These are phyloP conservation scores for Odontamblyopus rebecca DNA, from an alignment of 2,797 vertebrate species.

Conservation along the genomic window DNA sequence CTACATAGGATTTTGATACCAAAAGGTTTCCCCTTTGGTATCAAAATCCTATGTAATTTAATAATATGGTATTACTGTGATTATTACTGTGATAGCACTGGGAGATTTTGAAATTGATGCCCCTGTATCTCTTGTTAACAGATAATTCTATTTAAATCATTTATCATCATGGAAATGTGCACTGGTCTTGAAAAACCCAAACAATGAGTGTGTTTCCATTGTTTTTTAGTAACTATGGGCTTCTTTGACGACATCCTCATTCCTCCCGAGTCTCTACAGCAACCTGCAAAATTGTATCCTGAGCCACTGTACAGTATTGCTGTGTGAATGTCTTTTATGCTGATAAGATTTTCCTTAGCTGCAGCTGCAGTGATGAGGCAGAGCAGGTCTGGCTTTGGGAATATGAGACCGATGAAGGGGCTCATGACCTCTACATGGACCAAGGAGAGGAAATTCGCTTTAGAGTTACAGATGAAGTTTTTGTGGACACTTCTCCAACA, in stretches of 20 bases:
- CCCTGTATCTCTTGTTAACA: neutral
- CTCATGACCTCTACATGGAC: constrained; percentile 99
- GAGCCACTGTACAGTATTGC: neutral
- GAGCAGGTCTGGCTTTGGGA: constrained; percentile 99
- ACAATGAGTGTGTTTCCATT: constrained; percentile 8
- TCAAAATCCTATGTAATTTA: too few species aligned
- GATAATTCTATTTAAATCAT: too few species aligned
- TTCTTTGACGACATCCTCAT: constrained; percentile 98
- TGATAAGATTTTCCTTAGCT: constrained; percentile 58
- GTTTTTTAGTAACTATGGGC: constrained; percentile 87
- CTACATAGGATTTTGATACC: too few species aligned
- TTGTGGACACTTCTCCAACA: constrained; percentile 92
- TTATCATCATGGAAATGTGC: too few species aligned
- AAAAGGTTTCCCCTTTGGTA: too few species aligned
- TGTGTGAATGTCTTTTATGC: neutral
- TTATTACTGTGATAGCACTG: too few species aligned
- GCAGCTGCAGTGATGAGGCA: constrained; percentile 83
- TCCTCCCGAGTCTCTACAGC: constrained; percentile 93
- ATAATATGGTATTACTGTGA: too few species aligned
- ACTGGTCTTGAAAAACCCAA: too few species aligned
- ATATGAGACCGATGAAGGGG: constrained; percentile 96
- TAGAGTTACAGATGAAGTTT: constrained; percentile 90
- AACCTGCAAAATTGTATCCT: constrained; percentile 98
- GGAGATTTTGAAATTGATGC: too few species aligned
- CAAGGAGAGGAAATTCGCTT: constrained; percentile 95